Evolutionary conservation across 2,113 vertebrate genomes (phyloP).

Genomic region (Gnathochromis pfefferi): DNA sequence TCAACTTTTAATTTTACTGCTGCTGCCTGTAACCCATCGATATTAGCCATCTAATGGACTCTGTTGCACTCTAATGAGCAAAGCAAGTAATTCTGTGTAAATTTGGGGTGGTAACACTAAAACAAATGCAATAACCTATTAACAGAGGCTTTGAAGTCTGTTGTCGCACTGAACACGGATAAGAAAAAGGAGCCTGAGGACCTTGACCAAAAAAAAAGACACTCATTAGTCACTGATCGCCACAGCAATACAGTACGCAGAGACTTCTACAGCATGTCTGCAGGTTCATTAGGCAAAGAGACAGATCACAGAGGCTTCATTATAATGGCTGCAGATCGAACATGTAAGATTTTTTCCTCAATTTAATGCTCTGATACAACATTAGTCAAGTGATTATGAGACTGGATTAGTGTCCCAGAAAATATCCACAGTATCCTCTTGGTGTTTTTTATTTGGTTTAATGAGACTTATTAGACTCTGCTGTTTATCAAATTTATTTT

Average conservation of each 20-base stretch:
- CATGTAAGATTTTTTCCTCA: neutral
- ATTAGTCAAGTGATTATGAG: neutral
- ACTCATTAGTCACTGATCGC: slow-evolving; percentile 27
- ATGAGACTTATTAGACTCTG: neutral
- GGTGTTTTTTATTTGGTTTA: neutral
- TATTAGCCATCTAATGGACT: neutral
- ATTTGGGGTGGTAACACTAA: neutral
- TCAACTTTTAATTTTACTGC: neutral
- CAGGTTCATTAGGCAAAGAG: neutral
- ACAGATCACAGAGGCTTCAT: neutral
- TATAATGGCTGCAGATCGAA: neutral
- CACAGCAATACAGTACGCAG: slow-evolving; percentile 17
- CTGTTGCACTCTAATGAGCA: neutral
- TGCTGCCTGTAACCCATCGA: neutral
- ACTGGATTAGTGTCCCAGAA: neutral
- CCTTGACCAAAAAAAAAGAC: neutral
- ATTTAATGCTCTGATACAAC: neutral
- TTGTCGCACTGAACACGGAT: neutral
- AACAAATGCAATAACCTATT: neutral
- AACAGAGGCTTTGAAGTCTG: neutral
- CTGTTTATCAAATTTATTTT: neutral
- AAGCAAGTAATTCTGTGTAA: neutral
- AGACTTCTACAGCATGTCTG: neutral
- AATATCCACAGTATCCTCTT: neutral
- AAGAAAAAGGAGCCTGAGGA: neutral